Evolutionary conservation across 1,140 invertebrate species (phyloP), one percentile per base, ranked within the genome.

Genomic region (Formica selysi): DNA sequence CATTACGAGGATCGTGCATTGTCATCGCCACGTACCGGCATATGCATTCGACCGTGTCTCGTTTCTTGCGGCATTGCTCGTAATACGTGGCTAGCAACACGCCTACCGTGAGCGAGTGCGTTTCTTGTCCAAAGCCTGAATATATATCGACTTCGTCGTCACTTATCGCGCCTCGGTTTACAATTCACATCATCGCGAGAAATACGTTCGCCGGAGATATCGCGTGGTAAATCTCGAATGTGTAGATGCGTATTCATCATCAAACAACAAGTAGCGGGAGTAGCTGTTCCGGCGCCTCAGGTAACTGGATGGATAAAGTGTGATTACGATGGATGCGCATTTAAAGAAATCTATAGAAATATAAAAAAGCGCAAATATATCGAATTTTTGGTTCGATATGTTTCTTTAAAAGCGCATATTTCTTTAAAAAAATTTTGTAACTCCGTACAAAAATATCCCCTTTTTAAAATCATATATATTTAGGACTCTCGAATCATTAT

Each of bases 61-160:
- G 26, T 74, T 83, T 83, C 79, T 83, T 74, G 68, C 68, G 26
- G 67, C 54, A 44, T 10, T 29, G 65, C 19, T 71, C 78, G 79
- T 83, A 83, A 83, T 44, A 41, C 54, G 79, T 54, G 68, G 79
- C 68, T 73, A 74, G 79, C 79, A 83, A 83, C 79, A 74, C 79
- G 68, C 38, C 68, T 73, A 70, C 38, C 54, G 67, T 51, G 36
- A 81, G 65, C 19, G 67, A 80, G 48, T 68, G 70, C 54, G 7
- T 0, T 81, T 81, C 67, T 73, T 73, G 79, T 48, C 79, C 11
- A 61, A 83, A 83, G 79, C 26, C 79, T 19, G 36, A 26, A 3
- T 59, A 71, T 59, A 71, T 57, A 51, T 83, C 68, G 78, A 19
- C 44, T 41, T 7, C 48, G 79, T 32, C 54, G 26, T 74, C 54